These are phyloP conservation scores for Apaloderma vittatum DNA, from an alignment of 2,113 vertebrate species.

Conservation along the genomic window DNA sequence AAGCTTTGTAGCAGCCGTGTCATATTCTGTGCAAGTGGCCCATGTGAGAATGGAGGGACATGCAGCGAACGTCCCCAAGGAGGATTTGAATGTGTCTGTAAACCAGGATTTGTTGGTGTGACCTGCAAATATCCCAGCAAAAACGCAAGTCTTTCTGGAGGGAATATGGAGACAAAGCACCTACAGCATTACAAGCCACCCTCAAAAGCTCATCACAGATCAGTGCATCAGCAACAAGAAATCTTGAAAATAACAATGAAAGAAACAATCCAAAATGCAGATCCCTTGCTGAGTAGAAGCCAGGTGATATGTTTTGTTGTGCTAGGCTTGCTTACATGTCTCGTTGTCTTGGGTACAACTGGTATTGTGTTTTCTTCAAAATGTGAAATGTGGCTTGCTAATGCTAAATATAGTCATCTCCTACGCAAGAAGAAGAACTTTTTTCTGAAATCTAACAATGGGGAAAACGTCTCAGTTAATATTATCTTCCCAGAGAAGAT, in stretches of 20 bases:
- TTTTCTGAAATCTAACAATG: conserved; percentile 81
- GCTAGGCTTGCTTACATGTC: conserved; percentile 91
- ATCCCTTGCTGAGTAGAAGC: conserved; percentile 86
- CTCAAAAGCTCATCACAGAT: conserved; percentile 84
- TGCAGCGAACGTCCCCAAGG: conserved; percentile 82
- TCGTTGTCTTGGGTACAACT: conserved; percentile 91
- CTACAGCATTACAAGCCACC: conserved; percentile 79
- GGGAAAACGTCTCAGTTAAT: conserved; percentile 88
- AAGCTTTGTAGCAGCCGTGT: conserved; percentile 84
- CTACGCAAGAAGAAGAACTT: conserved; percentile 89
- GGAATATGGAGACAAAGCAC: conserved; percentile 48
- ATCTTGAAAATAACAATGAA: conserved; percentile 92
- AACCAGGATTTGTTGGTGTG: conserved; percentile 82
- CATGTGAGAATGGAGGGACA: conserved; percentile 87
- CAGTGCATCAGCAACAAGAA: conserved; percentile 80
- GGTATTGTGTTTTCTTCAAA: conserved; percentile 92
- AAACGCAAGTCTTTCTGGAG: conserved; percentile 61
- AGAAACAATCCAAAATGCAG: conserved; percentile 84
- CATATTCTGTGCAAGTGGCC: conserved; percentile 75
- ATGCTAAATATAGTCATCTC: conserved; percentile 87
- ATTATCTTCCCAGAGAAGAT: conserved; percentile 94
- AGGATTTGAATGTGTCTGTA: conserved; percentile 86
- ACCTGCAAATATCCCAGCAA: conserved; percentile 78
- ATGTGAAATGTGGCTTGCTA: conserved; percentile 91
- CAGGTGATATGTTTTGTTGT: conserved; percentile 93